A percentile compares a stretch with the other conserved stretches of the same genome.
These are phyloP conservation scores for Dolichomitus sp. DNA, from an alignment of 2,888 invertebrate species.

Conservation along the genomic window DNA sequence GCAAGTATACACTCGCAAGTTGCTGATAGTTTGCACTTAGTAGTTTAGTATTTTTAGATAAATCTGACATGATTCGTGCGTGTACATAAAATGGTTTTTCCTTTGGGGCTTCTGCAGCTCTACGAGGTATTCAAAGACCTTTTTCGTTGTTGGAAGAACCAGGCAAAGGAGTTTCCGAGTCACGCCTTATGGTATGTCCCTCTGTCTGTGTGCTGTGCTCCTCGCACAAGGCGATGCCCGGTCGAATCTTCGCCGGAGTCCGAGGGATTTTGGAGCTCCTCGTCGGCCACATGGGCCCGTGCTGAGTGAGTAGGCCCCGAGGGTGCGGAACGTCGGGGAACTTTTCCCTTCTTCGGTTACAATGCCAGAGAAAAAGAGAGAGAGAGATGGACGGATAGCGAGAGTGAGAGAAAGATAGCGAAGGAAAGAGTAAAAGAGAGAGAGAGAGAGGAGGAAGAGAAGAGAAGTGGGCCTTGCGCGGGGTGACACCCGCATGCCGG, in stretches of 20 bases:
- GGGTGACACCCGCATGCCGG: slow-evolving; percentile 73
- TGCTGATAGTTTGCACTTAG: background rate
- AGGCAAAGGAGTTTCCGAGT: slow-evolving; percentile 20
- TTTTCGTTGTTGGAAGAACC: slow-evolving; percentile 2
- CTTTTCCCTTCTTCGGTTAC: slow-evolving; percentile 68
- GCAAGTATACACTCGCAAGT: background rate
- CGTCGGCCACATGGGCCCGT: slow-evolving; percentile 54
- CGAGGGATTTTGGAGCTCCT: slow-evolving; percentile 37
- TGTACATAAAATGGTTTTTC: background rate
- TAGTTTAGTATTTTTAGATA: background rate
- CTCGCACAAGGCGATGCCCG: slow-evolving; percentile 8
- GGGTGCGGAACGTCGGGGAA: slow-evolving; percentile 42
- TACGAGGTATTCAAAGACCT: slow-evolving; percentile 4
- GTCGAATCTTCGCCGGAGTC: slow-evolving; percentile 14
- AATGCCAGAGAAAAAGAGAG: slow-evolving; percentile 56
- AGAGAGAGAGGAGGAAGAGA: slow-evolving; percentile 28
- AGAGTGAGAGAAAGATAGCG: slow-evolving; percentile 1
- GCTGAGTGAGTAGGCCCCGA: slow-evolving; percentile 33
- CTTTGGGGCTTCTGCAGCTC: slow-evolving; percentile 20
- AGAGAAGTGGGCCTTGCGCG: slow-evolving; percentile 52
- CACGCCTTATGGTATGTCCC: slow-evolving; percentile 37
- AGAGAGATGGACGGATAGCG: slow-evolving; percentile 4
- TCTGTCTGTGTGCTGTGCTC: slow-evolving; percentile 23
- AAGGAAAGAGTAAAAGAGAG: slow-evolving; percentile 18
- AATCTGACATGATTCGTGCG: background rate